Percentiles rank a stretch among this genome's conserved stretches.
phyloP scores from a whole-genome alignment of 2,888 invertebrate genomes.

The Drosophila kambysellisi region DNA sequence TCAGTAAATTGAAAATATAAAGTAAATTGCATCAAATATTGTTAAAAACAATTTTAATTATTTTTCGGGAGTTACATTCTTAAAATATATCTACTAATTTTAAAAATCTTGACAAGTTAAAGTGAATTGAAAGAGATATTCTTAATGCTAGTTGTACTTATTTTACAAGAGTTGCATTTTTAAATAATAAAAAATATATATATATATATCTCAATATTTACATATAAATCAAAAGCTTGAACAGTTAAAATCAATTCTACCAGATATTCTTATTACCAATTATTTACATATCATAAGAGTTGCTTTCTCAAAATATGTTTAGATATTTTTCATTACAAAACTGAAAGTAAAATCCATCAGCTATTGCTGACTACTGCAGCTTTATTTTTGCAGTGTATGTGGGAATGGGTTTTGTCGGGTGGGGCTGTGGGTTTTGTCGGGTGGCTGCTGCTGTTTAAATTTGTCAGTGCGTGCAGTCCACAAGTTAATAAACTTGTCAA shows the following conservation, averaged over 20 bases:
- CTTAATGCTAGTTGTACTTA: background rate
- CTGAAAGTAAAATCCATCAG: background rate
- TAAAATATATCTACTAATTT: background rate
- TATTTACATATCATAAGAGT: background rate
- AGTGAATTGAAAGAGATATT: no score
- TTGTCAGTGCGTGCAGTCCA: constrained; percentile 37
- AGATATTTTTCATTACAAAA: background rate
- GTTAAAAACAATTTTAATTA: background rate
- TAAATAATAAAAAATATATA: background rate
- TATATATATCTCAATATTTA: no score
- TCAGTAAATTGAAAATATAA: background rate
- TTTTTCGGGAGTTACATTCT: background rate
- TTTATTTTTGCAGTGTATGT: constrained; percentile 39
- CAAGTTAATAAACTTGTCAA: constrained; percentile 80
- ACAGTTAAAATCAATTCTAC: background rate
- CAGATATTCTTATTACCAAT: background rate
- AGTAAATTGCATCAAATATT: background rate
- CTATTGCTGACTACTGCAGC: background rate
- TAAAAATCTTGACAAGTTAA: background rate
- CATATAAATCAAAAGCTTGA: background rate
- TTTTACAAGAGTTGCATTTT: background rate
- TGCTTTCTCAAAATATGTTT: background rate
- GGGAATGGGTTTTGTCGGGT: constrained; percentile 10
- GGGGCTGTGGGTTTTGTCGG: constrained; percentile 15
- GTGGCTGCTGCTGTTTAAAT: constrained; percentile 10